Percentiles rank a stretch among this genome's conserved stretches.
Evolutionary conservation across 2,888 invertebrate genomes (phyloP).

Genomic region (Therioaphis trifolii): DNA sequence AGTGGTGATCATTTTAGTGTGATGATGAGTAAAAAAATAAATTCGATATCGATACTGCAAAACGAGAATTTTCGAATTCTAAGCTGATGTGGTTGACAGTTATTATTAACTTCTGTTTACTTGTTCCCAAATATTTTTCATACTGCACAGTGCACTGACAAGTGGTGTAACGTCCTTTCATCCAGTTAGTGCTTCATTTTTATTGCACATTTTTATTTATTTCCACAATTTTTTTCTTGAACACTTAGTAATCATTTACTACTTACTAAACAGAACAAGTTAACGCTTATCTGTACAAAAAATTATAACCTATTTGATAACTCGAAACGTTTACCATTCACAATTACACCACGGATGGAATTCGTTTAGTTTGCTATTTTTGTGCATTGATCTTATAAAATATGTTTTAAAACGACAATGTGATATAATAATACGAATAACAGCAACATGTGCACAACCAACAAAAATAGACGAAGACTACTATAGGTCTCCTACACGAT

Average conservation of each 20-base stretch:
- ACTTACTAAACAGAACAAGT: neutral
- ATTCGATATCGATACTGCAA: no score
- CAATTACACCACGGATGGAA: neutral
- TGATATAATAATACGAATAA: constrained; percentile 46
- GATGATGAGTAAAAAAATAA: no score
- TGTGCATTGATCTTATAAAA: constrained; percentile 51
- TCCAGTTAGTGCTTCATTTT: neutral
- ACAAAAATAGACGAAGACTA: constrained; percentile 53
- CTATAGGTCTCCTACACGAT: constrained; percentile 40
- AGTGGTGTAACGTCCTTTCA: no score
- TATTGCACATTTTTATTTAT: neutral
- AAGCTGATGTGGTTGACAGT: no score
- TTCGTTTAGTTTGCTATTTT: constrained; percentile 54
- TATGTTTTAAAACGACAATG: constrained; percentile 46
- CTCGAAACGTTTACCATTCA: constrained; percentile 13
- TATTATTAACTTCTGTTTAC: no score
- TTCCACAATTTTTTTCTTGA: neutral
- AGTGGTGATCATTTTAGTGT: no score
- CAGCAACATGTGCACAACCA: constrained; percentile 57
- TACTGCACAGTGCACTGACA: no score
- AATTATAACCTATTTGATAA: neutral
- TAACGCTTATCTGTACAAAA: neutral
- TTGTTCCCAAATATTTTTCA: no score
- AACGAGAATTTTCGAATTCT: no score
- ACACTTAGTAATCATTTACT: neutral